Evolutionary conservation across 2,113 vertebrate species (phyloP), one percentile per base, ranked within the genome.

Genomic region (Nannobrachium achirus): DNA sequence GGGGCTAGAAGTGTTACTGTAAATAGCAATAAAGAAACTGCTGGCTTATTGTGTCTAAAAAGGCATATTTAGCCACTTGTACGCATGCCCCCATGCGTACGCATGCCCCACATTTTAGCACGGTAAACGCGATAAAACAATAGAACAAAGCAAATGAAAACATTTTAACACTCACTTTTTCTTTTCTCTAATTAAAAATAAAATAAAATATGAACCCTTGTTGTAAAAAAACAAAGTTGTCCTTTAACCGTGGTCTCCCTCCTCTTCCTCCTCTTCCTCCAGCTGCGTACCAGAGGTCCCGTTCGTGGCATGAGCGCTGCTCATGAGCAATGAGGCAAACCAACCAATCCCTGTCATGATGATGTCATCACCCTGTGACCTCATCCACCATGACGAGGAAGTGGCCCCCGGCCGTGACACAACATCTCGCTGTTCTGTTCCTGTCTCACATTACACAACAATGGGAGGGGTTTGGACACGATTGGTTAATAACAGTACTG

Each of bases 221-320:
- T n/a, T n/a, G n/a, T n/a, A n/a, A n/a, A n/a, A n/a, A n/a, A n/a
- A n/a, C n/a, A n/a, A n/a, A n/a, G n/a, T n/a, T 33, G 25, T 33
- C 6, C 4, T 33, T 3, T 50, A 48, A 11, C 45, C 14, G 39
- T 42, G 19, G 7, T 4, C 53, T 4, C 0, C n/a, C 20, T n/a
- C 45, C 42, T 60, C 19, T 61, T 6, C 10, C n/a, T 15, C 40
- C 19, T 11, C 2, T 0, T 75, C 71, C 79, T 72, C 0, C 92
- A 98, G 97, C 92, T 98, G 90, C 96, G 97, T 92, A 95, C 94
- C 69, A 94, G 92, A 92, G 96, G 97, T 92, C 94, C 95, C 89
- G 95, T 98, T 86, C 95, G 96, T 93, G 97, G 97, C 88, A 98
- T 94, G 76, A 98, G 95, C 86, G 97, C 97, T 89, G 97, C 97